Conservation (phyloP, 2,797 vertebrate species). For the Odontamblyopus rebecca region DNA sequence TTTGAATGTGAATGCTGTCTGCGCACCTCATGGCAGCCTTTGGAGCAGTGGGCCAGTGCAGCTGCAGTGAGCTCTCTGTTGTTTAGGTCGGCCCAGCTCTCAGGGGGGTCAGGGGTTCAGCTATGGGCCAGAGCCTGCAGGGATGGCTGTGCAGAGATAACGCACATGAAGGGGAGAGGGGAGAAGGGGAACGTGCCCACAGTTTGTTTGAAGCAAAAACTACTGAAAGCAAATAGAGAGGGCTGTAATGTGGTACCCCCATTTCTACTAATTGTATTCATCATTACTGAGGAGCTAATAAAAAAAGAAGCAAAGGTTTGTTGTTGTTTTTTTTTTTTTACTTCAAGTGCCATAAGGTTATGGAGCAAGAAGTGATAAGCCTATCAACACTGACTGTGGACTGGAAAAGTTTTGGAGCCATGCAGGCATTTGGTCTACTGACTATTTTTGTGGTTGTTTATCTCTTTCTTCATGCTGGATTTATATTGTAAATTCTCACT, state of each 20-base stretch:
- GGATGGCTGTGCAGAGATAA: slow-evolving; percentile 75
- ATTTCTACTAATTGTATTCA: background rate
- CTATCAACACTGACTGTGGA: too few species aligned
- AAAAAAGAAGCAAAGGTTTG: too few species aligned
- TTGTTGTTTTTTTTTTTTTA: too few species aligned
- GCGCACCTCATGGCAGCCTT: slow-evolving; percentile 54
- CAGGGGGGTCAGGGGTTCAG: slow-evolving; percentile 75
- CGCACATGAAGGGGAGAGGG: slow-evolving; percentile 54
- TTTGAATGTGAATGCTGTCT: slow-evolving; percentile 74
- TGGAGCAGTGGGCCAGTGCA: slow-evolving; percentile 51
- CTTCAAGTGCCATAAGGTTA: background rate
- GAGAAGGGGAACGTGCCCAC: slow-evolving; percentile 9
- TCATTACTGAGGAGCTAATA: background rate
- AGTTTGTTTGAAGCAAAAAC: slow-evolving; percentile 20
- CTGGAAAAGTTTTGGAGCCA: too few species aligned
- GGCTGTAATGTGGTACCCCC: background rate
- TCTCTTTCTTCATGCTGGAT: too few species aligned
- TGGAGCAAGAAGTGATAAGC: background rate
- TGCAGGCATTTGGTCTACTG: too few species aligned
- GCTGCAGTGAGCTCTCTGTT: slow-evolving; percentile 58
- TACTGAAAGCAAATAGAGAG: background rate
- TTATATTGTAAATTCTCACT: too few species aligned
- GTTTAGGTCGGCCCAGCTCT: slow-evolving; percentile 38
- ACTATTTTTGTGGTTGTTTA: too few species aligned
- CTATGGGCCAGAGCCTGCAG: slow-evolving; percentile 63